Base-by-base conservation (phyloP, 2,113 vertebrate genomes). In the Alligator sinensis region DNA sequence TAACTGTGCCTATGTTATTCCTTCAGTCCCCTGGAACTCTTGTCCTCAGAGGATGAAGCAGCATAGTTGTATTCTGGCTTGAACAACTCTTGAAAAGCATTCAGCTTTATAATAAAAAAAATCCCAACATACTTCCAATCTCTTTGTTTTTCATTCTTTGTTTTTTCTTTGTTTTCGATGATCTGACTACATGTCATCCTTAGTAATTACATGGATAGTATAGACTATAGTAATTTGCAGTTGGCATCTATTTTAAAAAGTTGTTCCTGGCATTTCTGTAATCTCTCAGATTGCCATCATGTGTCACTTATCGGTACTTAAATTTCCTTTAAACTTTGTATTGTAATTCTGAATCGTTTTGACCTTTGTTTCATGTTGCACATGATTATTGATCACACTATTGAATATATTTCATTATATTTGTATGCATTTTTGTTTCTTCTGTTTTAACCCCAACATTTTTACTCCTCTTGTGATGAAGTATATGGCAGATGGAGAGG, bases 191-290 rank as follows among this genome's bases (percentile, higher is more conserved):
- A 2, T n/a, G 54, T 12, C 18, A 12, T 70, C 58, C 74, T 77
- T 10, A 55, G 55, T 64, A 38, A 81, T 90, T 64, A 21, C 25
- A 30, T 1, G 30, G 25, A 2, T 63, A 87, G 8, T 34, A 13
- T 18, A 74, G 38, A 57, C 19, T 83, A n/a, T 15, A 55, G 61
- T 82, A 86, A 72, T 85, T 85, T 94, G 58, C 54, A 85, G 9
- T 5, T 91, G 54, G 2, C 63, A 86, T 64, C 60, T 13, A 86
- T 88, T 88, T 89, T 55, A 18, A 87, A 64, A 15, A 54, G 57
- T 27, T 27, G 90, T 2, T 62, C 34, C 77, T 64, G 24, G 25
- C 55, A 74, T 76, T 80, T 80, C 62, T 63, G 11, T n/a, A 82
- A 15, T 63, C n/a, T 86, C 14, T n/a, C 28, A 77, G 22, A 24